Evolutionary conservation across 2,888 invertebrate genomes (phyloP), one percentile per base, ranked within the genome.

Genomic region (Microplitis manilae): DNA sequence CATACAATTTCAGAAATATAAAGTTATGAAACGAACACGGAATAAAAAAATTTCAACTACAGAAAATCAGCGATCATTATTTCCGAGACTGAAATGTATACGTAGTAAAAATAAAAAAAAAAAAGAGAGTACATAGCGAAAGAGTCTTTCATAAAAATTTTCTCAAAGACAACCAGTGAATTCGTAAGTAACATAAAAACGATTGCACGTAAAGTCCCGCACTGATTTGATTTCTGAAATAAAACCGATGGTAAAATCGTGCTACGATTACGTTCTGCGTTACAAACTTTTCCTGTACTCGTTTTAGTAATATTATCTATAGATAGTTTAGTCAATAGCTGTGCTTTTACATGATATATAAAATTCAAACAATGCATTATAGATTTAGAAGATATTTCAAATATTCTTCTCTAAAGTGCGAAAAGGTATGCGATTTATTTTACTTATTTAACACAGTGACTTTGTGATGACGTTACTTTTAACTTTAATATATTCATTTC

Each of bases 201-300:
- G 15, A 50, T 60, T 70, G 60, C 70, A 50, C 70, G 59, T 50
- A 20, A 30, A 60, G 60, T n/a, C 67, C 8, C 30, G 38, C 68
- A 59, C 60, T 15, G 60, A 59, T 70, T 60, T 60, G 60, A 70
- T 70, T 13, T 15, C 30, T 59, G 15, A 30, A 50, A 17, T 17
- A n/a, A 70, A 70, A 70, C 30, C 17, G 70, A 70, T 70, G 20
- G 50, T 50, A 59, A 50, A 70, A 50, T 70, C 70, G 60, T 70
- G 70, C 70, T 17, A 9, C 60, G 70, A 70, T 70, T 70, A 70
- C 70, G 8, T 70, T 70, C 50, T 50, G n/a, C 20, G 9, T 59
- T n/a, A 17, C 41, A 20, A 1, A 20, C 38, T 30, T 65, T 50
- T 13, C 13, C 4, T 30, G 4, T 30, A 30, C 30, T 30, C 4